Percentiles rank a stretch among this genome's conserved stretches.
Evolutionary conservation across 2,888 invertebrate genomes (phyloP).

Genomic region (Drosophila mettleri): DNA sequence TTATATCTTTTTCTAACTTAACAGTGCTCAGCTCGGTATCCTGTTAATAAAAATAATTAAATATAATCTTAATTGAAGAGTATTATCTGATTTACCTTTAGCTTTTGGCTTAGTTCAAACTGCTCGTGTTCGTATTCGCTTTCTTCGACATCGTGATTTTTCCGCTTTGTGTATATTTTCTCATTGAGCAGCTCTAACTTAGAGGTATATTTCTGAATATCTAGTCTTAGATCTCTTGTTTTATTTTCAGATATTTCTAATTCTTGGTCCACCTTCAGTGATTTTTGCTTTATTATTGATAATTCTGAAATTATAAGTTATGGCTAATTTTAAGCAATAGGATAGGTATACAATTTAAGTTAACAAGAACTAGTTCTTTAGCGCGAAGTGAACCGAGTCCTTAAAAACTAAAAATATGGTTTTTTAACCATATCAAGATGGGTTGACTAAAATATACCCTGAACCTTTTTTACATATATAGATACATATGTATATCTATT

Average conservation of each 20-base stretch:
- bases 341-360: background rate
- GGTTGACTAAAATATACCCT: no score
- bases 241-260: conserved; percentile 87
- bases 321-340: background rate
- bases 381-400: background rate
- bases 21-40: conserved; percentile 89
- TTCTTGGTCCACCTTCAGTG: conserved; percentile 89
- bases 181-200: conserved; percentile 87
- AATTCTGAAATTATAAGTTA: conserved; percentile 67
- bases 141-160: conserved; percentile 86
- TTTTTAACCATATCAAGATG: no score
- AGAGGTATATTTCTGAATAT: conserved; percentile 87
- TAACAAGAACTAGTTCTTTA: background rate
- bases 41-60: conserved; percentile 79
- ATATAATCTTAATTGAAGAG: no score
- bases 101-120: conserved; percentile 85
- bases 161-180: conserved; percentile 86
- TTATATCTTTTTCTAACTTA: conserved; percentile 89
- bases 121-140: conserved; percentile 86
- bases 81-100: conserved; percentile 84
- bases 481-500: no score
- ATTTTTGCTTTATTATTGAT: conserved; percentile 90
- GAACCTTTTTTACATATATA: no score
- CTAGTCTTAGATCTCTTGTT: conserved; percentile 87
- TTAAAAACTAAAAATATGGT: no score